These are phyloP conservation scores for Molossus molossus DNA, from an alignment of 2,797 vertebrate genomes.

Conservation along the genomic window DNA sequence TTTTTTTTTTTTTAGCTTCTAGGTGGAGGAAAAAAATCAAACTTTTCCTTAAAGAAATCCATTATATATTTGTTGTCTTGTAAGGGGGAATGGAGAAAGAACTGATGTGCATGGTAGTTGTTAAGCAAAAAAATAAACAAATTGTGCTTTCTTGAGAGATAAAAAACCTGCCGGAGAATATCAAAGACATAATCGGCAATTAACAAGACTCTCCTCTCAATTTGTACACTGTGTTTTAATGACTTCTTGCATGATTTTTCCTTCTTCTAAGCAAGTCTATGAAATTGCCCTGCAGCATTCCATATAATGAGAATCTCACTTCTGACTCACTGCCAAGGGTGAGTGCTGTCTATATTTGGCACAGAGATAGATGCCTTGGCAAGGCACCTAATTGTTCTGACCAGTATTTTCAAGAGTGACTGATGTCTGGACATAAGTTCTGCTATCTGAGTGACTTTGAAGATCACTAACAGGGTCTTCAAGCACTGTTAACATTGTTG, in stretches of 20 bases:
- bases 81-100: conserved; percentile 12
- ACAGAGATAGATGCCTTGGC: not conserved
- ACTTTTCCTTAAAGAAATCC: conserved; percentile 65
- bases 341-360: conserved; percentile 43
- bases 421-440: conserved; percentile 27
- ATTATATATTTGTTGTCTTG: conserved; percentile 65
- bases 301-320: conserved; percentile 73
- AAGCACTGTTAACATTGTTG: conserved; percentile 45
- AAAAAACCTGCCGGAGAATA: conserved; percentile 74
- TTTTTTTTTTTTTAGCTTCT: conserved; percentile 82
- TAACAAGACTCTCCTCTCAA: conserved; percentile 66
- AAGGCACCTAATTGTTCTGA: conserved; percentile 20
- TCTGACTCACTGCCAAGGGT: conserved; percentile 68
- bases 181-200: conserved; percentile 75
- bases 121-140: conserved; percentile 66
- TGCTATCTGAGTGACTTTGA: conserved; percentile 52
- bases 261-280: conserved; percentile 64
- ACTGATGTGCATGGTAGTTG: not conserved
- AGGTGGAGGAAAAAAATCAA: conserved; percentile 57
- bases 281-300: conserved; percentile 68
- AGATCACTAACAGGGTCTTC: conserved; percentile 12
- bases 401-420: conserved; percentile 46
- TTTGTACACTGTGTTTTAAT: conserved; percentile 75
- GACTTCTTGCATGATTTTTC: conserved; percentile 71
- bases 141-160: conserved; percentile 74